These are phyloP conservation scores for Pachyseris speciosa DNA, from an alignment of 64 coral and sea anemone genomes.

Conservation along the genomic window DNA sequence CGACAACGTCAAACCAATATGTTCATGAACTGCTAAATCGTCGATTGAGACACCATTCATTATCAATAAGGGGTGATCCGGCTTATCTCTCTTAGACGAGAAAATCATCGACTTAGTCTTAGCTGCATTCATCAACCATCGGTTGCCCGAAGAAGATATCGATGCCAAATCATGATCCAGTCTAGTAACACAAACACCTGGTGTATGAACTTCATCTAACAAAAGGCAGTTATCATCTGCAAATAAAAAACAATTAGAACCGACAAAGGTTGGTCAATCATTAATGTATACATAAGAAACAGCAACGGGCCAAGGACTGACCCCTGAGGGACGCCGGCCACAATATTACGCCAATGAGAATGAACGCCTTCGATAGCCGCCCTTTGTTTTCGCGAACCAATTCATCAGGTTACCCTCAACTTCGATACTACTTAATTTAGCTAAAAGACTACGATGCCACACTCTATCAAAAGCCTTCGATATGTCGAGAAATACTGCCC, in stretches of 20 bases:
- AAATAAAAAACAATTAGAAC: not conserved
- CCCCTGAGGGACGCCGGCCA: not conserved
- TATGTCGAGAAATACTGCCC: no score
- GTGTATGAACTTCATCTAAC: not conserved
- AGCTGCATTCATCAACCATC: not conserved
- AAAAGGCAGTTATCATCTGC: not conserved
- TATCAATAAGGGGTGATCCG: no score
- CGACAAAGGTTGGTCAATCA: no score
- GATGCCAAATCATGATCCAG: not conserved
- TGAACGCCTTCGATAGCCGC: constrained; percentile 1
- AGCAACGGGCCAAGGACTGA: not conserved
- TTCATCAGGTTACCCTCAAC: not conserved
- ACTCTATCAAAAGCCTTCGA: no score
- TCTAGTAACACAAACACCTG: not conserved
- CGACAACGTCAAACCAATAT: no score
- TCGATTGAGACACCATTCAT: no score
- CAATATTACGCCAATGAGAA: constrained; percentile 1
- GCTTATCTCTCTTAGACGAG: no score
- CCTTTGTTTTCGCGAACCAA: not conserved
- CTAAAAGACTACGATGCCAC: not conserved
- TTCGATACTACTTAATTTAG: not conserved
- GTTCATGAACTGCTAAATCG: no score
- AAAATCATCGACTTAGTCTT: no score
- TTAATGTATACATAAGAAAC: not conserved
- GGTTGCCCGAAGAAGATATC: not conserved